Evolutionary conservation across 1,140 invertebrate species (phyloP).

Genomic region (Drosophila busckii): DNA sequence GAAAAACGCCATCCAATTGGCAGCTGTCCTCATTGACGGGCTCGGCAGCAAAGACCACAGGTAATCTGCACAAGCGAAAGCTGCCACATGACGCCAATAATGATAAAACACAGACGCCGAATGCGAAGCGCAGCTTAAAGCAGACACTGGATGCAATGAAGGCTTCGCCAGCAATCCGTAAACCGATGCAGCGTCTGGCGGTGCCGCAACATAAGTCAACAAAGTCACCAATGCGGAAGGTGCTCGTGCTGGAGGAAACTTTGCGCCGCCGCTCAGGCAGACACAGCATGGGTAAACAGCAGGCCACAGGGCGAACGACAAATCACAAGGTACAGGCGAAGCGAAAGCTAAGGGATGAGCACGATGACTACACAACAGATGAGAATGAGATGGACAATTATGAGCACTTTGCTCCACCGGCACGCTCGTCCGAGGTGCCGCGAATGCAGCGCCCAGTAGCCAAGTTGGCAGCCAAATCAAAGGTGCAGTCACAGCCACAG

Average conservation of each 20-base stretch:
- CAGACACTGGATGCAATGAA: conserved; percentile 15
- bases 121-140: conserved; percentile 39
- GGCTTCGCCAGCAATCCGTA: conserved; percentile 10
- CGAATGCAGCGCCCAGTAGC: no score
- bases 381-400: conserved; percentile 28
- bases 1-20: conserved; percentile 54
- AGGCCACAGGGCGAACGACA: not conserved
- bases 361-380: conserved; percentile 21
- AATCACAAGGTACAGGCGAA: no score
- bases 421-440: conserved; percentile 32
- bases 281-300: conserved; percentile 13
- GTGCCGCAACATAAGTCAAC: not conserved
- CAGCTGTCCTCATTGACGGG: conserved; percentile 19
- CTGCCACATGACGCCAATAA: not conserved
- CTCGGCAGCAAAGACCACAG: conserved; percentile 24
- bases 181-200: not conserved
- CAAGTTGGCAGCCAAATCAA: no score
- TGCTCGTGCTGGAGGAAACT: conserved; percentile 28
- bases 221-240: conserved; percentile 35
- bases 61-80: conserved; percentile 39
- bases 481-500: no score
- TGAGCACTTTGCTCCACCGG: conserved; percentile 22
- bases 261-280: conserved; percentile 27
- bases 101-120: conserved; percentile 11
- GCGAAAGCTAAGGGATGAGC: not conserved